Evolutionary conservation across 2,888 invertebrate species (phyloP).

Genomic region (Parnassius glacialis): DNA sequence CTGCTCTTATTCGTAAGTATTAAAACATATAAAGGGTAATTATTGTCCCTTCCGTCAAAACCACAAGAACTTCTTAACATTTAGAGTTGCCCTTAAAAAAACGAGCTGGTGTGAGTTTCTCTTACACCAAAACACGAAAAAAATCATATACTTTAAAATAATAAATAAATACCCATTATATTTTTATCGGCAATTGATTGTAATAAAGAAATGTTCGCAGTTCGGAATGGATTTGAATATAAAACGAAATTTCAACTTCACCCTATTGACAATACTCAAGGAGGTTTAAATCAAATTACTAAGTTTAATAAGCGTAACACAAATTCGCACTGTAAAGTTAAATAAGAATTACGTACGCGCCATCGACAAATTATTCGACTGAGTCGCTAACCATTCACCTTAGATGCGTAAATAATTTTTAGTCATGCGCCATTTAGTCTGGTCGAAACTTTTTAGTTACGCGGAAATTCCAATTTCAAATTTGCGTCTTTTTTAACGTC

Average conservation of each 20-base stretch:
- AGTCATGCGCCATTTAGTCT: conserved; percentile 13
- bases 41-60: no score
- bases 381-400: conserved; percentile 22
- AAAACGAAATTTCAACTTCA: conserved; percentile 4
- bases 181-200: no score
- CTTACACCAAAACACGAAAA: no score
- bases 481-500: background rate
- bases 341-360: conserved; percentile 15
- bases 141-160: no score
- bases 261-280: conserved; percentile 6
- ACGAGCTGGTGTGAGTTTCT: no score
- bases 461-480: conserved; percentile 9
- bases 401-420: conserved; percentile 18
- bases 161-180: no score
- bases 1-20: no score
- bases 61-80: no score
- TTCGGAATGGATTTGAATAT: conserved; percentile 8
- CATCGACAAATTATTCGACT: conserved; percentile 21
- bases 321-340: conserved; percentile 16
- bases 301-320: conserved; percentile 15
- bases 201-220: conserved; percentile 1
- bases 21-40: no score
- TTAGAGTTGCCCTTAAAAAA: no score
- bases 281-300: conserved; percentile 22
- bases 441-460: conserved; percentile 8